phyloP scores from a whole-genome alignment of 2,113 vertebrate species.

The Stegostoma tigrinum region DNA sequence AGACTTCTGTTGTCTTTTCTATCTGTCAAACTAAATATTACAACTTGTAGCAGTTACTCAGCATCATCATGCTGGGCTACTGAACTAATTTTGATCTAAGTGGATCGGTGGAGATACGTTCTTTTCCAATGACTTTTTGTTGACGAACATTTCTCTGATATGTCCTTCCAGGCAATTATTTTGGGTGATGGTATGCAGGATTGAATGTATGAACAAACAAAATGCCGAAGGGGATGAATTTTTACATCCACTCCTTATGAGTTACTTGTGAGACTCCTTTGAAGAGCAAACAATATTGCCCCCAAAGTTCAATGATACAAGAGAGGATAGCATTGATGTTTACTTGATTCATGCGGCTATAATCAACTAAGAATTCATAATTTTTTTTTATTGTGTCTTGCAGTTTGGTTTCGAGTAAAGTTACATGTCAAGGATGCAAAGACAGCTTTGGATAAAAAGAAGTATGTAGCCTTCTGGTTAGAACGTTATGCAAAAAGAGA shows the following conservation, averaged over 20 bases:
- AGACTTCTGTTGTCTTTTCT: neutral
- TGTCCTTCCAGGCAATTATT: neutral
- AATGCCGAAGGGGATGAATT: neutral
- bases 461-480: constrained; percentile 90
- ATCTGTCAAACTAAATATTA: neutral
- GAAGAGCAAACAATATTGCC: neutral
- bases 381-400: neutral
- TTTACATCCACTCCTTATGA: neutral
- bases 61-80: neutral
- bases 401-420: constrained; percentile 94
- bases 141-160: neutral
- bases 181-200: neutral
- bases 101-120: neutral
- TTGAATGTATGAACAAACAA: neutral
- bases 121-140: too few species aligned
- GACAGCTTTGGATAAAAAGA: constrained; percentile 79
- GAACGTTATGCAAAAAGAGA: constrained; percentile 86
- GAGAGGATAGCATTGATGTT: neutral
- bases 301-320: neutral
- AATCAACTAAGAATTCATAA: neutral
- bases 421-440: constrained; percentile 79
- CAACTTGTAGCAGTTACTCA: neutral
- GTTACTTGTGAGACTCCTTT: neutral
- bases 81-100: neutral
- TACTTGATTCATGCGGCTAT: neutral